phyloP scores from a whole-genome alignment of 2,797 vertebrate genomes.

The Tauraco hartlaubi region DNA sequence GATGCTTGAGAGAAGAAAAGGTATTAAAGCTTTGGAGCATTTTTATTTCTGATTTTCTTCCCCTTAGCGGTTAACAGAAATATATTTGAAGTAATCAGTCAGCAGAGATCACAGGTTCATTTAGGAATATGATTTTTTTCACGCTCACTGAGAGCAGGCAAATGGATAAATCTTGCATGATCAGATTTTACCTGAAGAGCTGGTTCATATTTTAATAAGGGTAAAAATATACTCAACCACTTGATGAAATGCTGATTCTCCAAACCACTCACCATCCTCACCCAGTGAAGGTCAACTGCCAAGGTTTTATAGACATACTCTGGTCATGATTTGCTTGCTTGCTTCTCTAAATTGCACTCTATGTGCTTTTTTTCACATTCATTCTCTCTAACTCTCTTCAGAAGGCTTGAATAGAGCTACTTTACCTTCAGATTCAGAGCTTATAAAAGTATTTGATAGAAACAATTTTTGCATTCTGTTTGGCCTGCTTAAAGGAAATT shows the following conservation, averaged over 20 bases:
- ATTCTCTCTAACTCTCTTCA: conserved; percentile 13
- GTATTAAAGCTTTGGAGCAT: conserved; percentile 17
- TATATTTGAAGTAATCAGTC: not conserved
- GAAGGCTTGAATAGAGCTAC: not conserved
- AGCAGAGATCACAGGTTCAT: conserved; percentile 18
- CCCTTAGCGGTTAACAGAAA: not conserved
- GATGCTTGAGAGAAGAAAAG: not conserved
- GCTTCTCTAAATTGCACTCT: conserved; percentile 18
- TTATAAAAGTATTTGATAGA: not conserved
- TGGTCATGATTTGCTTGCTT: conserved; percentile 12
- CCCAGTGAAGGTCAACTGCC: conserved; percentile 69
- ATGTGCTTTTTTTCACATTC: not conserved
- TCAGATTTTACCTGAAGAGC: conserved; percentile 45
- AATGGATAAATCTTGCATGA: conserved; percentile 32
- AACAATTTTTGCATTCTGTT: not conserved
- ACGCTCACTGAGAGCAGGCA: conserved; percentile 32
- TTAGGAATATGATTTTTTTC: conserved; percentile 48
- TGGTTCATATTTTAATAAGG: conserved; percentile 18
- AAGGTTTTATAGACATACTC: conserved; percentile 53
- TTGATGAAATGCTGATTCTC: conserved; percentile 46
- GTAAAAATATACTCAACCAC: conserved; percentile 48
- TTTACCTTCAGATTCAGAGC: not conserved
- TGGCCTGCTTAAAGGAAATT: not conserved
- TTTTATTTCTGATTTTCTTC: conserved; percentile 26
- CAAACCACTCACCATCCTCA: conserved; percentile 56